Base-by-base conservation (phyloP, 1,140 invertebrate genomes). In the Limonius californicus region DNA sequence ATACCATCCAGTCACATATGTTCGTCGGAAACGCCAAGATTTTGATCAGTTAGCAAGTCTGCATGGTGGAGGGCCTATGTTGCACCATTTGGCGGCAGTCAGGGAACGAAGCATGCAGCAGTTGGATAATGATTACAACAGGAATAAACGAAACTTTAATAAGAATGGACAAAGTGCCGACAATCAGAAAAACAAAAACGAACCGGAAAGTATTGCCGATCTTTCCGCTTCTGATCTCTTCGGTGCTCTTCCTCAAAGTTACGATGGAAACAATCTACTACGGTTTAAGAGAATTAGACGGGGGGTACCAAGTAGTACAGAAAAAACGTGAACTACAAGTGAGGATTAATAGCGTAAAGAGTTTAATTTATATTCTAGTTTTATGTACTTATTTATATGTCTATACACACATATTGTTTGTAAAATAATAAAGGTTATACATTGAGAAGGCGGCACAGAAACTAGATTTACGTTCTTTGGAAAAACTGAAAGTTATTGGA, bases 231-330 rank as follows among this genome's bases (percentile, higher is more conserved):
- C 69, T 39, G 74, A 76, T 62, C 59, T 76, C 14, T 77, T 77
- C 62, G 75, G 75, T 1, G 70, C 68, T 1, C 61, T 75, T 11
- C 73, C 74, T 8, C 68, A 75, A 53, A 70, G 71, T 59, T 76
- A 70, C 35, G 69, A 72, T 54, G 72, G 68, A 1, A 71, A 75
- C 61, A 71, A 75, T 62, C 58, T 75, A 32, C 57, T 66, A 1
- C 65, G 75, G 50, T 74, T 70, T 53, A 77, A 77, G 62, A 64
- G 75, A 27, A 70, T 77, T 8, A 75, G 73, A 64, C 55, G 72
- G 27, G 57, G 50, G 57, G 54, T 1, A 12, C 7, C n/a, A 12
- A 9, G 8, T 39, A 12, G 8, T 39, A 39, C 7, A 39, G 35
- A 39, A 39, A 39, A 39, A 12, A 1, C 7, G 2, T 2, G 35